A percentile compares a stretch with the other conserved stretches of the same genome.
Conservation (phyloP, 2,888 invertebrate species). For the Diogma glabrata region DNA sequence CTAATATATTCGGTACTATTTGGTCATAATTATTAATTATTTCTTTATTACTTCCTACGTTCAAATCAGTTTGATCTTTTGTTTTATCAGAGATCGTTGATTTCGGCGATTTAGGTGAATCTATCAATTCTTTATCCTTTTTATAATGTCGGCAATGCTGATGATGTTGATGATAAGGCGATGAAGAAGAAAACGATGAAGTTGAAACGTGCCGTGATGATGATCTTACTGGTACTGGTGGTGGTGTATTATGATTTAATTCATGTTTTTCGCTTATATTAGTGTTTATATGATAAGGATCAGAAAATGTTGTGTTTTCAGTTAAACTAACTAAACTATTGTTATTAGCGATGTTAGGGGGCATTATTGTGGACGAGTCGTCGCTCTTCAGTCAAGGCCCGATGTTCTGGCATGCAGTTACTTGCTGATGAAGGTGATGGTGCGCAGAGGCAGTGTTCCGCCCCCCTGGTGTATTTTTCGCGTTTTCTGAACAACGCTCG, state of each 20-base stretch:
- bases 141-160: slow-evolving; percentile 32
- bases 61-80: no score
- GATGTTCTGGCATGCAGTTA: slow-evolving; percentile 39
- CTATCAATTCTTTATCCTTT: no score
- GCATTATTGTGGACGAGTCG: slow-evolving; percentile 6
- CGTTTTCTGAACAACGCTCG: slow-evolving; percentile 73
- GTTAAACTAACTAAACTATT: slow-evolving; percentile 5
- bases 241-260: slow-evolving; percentile 5
- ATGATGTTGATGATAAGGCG: slow-evolving; percentile 24
- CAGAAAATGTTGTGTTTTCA: background rate
- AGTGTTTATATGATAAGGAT: slow-evolving; percentile 5
- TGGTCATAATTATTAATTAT: slow-evolving; percentile 9
- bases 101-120: no score
- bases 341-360: slow-evolving; percentile 10
- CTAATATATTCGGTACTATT: slow-evolving; percentile 10
- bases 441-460: slow-evolving; percentile 47
- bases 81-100: no score
- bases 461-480: slow-evolving; percentile 52
- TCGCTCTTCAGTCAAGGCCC: slow-evolving; percentile 43
- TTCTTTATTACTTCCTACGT: no score
- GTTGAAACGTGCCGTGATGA: slow-evolving; percentile 15
- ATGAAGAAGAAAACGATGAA: slow-evolving; percentile 7
- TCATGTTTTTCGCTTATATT: slow-evolving; percentile 10
- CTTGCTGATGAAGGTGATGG: slow-evolving; percentile 42
- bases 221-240: slow-evolving; percentile 14